A percentile compares a stretch with the other conserved stretches of the same genome.
Conservation (phyloP, 2,888 invertebrate genomes). For the Notocelia uddmanniana region DNA sequence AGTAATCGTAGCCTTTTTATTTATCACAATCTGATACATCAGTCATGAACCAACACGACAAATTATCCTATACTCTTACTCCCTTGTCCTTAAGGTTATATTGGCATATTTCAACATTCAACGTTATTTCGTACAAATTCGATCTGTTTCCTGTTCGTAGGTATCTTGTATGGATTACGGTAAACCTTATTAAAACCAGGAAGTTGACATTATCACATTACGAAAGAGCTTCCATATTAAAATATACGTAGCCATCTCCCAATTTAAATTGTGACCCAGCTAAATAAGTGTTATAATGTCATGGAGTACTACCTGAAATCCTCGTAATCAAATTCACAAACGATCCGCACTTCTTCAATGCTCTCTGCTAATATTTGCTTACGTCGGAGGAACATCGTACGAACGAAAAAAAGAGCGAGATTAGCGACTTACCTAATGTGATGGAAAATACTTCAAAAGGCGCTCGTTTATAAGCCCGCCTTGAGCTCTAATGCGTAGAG, state of each 20-base stretch:
- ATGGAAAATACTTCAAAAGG: conserved; percentile 72
- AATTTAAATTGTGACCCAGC: conserved; percentile 48
- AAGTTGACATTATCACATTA: conserved; percentile 5
- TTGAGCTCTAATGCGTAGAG: conserved; percentile 52
- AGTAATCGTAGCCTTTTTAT: no score
- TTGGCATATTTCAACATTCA: not conserved
- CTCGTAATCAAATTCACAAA: conserved; percentile 64
- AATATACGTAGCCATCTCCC: conserved; percentile 9
- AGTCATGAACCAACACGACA: not conserved
- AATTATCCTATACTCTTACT: not conserved
- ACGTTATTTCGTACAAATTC: not conserved
- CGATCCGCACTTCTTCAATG: conserved; percentile 56
- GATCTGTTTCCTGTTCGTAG: no score
- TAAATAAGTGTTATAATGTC: conserved; percentile 52
- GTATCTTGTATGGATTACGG: not conserved
- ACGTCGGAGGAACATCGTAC: conserved; percentile 51
- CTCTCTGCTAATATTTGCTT: conserved; percentile 63
- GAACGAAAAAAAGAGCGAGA: conserved; percentile 63
- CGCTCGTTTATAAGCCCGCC: conserved; percentile 58
- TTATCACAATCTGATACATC: not conserved
- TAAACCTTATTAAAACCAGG: not conserved
- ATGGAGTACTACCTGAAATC: conserved; percentile 46
- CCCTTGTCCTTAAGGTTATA: not conserved
- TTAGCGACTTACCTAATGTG: conserved; percentile 73
- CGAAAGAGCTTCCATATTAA: conserved; percentile 3